A percentile compares a stretch with the other conserved stretches of the same genome.
Conservation (phyloP, 2,888 invertebrate genomes). For the Leistus spinibarbis region DNA sequence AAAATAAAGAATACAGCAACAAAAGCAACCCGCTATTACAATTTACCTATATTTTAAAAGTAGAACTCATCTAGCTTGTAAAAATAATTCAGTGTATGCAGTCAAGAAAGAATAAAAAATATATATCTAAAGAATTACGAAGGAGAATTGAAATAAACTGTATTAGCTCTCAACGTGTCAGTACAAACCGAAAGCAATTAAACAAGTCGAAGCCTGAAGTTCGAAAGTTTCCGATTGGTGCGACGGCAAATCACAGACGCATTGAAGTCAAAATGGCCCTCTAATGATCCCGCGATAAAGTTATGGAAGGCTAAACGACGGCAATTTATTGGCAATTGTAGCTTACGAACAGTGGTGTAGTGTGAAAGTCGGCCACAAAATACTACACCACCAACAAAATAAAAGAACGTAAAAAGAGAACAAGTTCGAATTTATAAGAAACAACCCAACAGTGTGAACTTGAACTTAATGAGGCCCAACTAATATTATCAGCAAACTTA, state of each 20-base stretch:
- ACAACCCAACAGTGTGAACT: not conserved
- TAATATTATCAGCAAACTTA: not conserved
- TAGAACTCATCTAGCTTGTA: not conserved
- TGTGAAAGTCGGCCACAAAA: not conserved
- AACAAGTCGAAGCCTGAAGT: slow-evolving; percentile 43
- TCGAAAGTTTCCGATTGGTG: slow-evolving; percentile 49
- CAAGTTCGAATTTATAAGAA: not conserved
- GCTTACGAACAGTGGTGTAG: slow-evolving; percentile 4
- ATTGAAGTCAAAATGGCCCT: slow-evolving; percentile 49
- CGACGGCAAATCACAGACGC: slow-evolving; percentile 49
- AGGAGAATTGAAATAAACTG: slow-evolving; percentile 39
- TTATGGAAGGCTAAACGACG: slow-evolving; percentile 43
- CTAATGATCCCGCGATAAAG: slow-evolving; percentile 49
- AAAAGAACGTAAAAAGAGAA: not conserved
- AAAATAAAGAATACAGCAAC: not conserved
- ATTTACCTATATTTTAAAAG: not conserved
- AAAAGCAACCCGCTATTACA: not conserved
- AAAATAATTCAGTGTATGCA: not conserved
- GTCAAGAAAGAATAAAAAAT: not conserved
- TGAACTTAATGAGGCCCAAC: not conserved
- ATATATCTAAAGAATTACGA: slow-evolving; percentile 20
- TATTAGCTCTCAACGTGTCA: slow-evolving; percentile 39
- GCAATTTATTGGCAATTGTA: slow-evolving; percentile 22
- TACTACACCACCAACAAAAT: not conserved
- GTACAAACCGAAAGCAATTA: slow-evolving; percentile 35